These are phyloP conservation scores for Panzeria rudis DNA, from an alignment of 2,888 invertebrate genomes.

Conservation along the genomic window DNA sequence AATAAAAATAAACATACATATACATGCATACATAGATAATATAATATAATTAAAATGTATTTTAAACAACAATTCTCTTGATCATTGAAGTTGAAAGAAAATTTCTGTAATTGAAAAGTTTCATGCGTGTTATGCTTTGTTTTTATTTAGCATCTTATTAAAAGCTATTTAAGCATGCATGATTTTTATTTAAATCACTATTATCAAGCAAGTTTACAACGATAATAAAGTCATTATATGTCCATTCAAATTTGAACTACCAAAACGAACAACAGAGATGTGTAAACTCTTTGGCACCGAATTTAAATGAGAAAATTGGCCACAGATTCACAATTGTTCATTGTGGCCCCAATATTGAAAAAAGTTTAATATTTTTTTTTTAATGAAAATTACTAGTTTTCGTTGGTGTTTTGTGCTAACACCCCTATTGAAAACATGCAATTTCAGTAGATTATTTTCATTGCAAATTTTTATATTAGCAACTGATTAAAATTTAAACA, in stretches of 20 bases:
- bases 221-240: conserved; percentile 32
- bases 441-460: no score
- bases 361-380: no score
- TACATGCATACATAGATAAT: background rate
- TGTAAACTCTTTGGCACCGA: background rate
- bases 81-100: conserved; percentile 44
- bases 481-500: no score
- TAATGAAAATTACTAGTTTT: no score
- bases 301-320: background rate
- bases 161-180: background rate
- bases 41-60: background rate
- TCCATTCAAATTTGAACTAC: background rate
- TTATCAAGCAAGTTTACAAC: conserved; percentile 1
- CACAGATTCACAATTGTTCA: no score
- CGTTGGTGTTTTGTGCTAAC: no score
- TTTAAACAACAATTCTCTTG: conserved; percentile 12
- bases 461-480: no score
- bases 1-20: background rate
- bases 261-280: conserved; percentile 4
- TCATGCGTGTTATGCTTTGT: background rate
- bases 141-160: conserved; percentile 9
- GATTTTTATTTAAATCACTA: background rate
- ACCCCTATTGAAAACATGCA: no score
- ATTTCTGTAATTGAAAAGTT: conserved; percentile 27
- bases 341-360: no score